These are phyloP conservation scores for Nycticryphes semicollaris DNA, from an alignment of 2,113 vertebrate species.

Conservation along the genomic window DNA sequence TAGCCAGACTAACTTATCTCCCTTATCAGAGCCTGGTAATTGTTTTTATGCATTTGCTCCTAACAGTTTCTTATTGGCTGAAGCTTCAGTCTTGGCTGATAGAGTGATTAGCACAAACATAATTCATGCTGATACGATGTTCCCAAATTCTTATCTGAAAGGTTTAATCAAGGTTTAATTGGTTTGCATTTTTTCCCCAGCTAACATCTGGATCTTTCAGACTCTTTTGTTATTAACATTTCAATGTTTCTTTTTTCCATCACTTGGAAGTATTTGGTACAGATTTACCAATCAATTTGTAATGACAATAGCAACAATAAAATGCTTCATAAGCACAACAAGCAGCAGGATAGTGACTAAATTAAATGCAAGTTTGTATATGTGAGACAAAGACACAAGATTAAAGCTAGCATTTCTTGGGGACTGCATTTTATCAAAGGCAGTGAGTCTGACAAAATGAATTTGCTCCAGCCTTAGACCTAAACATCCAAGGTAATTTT, in stretches of 20 bases:
- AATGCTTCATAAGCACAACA: slow-evolving; percentile 26
- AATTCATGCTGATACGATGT: background rate
- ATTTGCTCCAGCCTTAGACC: background rate
- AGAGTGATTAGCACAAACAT: background rate
- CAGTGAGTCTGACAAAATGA: background rate
- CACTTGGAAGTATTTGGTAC: background rate
- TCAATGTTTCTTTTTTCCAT: slow-evolving; percentile 24
- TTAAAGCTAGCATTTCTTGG: background rate
- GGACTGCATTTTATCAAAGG: background rate
- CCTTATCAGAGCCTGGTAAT: background rate
- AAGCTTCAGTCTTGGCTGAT: background rate
- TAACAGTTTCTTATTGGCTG: background rate
- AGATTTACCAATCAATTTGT: slow-evolving; percentile 31
- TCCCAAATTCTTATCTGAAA: slow-evolving; percentile 8
- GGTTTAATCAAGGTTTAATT: slow-evolving; percentile 5
- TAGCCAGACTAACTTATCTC: background rate
- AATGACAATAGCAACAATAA: slow-evolving; percentile 28
- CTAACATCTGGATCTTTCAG: slow-evolving; percentile 12
- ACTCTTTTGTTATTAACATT: background rate
- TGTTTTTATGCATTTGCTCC: background rate
- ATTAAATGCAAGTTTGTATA: slow-evolving; percentile 47
- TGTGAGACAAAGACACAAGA: slow-evolving; percentile 5
- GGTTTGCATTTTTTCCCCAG: slow-evolving; percentile 3
- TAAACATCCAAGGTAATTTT: background rate
- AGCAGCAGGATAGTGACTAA: background rate